phyloP scores from a whole-genome alignment of 2,888 invertebrate species.

The Cephus runcator region DNA sequence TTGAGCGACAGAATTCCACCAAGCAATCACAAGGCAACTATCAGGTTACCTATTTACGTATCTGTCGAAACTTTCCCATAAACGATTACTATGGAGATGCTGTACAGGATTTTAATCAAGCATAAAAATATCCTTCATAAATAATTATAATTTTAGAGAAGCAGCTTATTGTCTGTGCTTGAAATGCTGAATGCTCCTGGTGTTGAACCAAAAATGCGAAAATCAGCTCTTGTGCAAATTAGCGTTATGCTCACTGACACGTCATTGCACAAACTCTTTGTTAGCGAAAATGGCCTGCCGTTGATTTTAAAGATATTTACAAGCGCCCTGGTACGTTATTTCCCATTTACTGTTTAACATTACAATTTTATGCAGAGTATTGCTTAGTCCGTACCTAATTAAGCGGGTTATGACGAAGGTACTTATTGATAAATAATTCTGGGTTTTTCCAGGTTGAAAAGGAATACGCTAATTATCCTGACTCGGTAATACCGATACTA shows the following conservation, averaged over 20 bases:
- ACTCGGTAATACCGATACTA: constrained; percentile 67
- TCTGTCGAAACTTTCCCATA: background rate
- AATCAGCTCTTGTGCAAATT: constrained; percentile 76
- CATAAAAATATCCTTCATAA: too few relatives aligned
- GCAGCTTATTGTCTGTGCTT: constrained; percentile 63
- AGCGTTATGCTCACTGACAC: constrained; percentile 75
- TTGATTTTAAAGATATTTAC: constrained; percentile 67
- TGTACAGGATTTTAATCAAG: background rate
- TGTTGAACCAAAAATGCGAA: constrained; percentile 74
- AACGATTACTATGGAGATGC: background rate
- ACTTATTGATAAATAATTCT: background rate
- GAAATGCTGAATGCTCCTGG: constrained; percentile 56
- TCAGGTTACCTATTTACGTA: constrained; percentile 42
- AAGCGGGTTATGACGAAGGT: background rate
- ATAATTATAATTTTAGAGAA: constrained; percentile 58
- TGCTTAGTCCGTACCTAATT: background rate
- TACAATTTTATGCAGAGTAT: background rate
- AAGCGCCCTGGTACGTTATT: constrained; percentile 57
- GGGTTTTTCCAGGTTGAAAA: constrained; percentile 59
- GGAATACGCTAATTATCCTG: constrained; percentile 67
- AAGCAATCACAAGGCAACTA: constrained; percentile 55
- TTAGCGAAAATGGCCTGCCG: constrained; percentile 70
- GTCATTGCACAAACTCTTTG: constrained; percentile 71
- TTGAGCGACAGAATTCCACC: constrained; percentile 48
- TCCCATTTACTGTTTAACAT: background rate